Evolutionary conservation across 2,888 invertebrate genomes (phyloP), one percentile per base, ranked within the genome.

Genomic region (Chrysina gloriosa): DNA sequence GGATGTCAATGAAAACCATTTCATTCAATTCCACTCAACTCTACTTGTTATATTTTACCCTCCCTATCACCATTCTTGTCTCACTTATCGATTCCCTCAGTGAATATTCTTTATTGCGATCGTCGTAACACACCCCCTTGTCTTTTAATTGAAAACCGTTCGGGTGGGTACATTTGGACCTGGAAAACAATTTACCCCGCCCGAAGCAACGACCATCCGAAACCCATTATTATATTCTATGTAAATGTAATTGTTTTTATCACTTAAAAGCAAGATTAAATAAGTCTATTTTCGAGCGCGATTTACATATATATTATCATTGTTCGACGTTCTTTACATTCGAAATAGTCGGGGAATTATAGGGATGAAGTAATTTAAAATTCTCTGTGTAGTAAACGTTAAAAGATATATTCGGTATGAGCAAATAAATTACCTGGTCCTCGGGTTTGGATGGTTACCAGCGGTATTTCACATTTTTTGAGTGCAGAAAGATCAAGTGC

Each of bases 221-320:
- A 42, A 29, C 27, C 42, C 58, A 31, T 56, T 66, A 66, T 58
- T 66, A 66, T 58, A 56, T 58, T 66, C 42, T 34, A 66, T 66
- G 66, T 58, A 66, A 58, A 66, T 54, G 66, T 47, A 66, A 66
- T 66, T 56, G 47, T 66, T 65, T 54, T 66, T 66, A 66, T 66
- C 66, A 47, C 47, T 66, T 66, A 45, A 58, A 66, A 66, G 48
- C 56, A 47, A 34, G 66, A 58, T 66, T 66, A 56, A 66, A 66
- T 66, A 47, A 66, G 66, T 58, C 58, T 66, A 66, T 66, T 58
- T 56, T 58, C 29, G 31, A n/a, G 3, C 14, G 14, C 23, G 58
- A 66, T 66, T 66, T 66, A 66, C 66, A 66, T 66, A 56, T 66
- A 66, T 66, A 66, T 66, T 66, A 66, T 66, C 47, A 36, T 25